Conservation (phyloP, 2,113 vertebrate genomes). For the Candoia aspera region DNA sequence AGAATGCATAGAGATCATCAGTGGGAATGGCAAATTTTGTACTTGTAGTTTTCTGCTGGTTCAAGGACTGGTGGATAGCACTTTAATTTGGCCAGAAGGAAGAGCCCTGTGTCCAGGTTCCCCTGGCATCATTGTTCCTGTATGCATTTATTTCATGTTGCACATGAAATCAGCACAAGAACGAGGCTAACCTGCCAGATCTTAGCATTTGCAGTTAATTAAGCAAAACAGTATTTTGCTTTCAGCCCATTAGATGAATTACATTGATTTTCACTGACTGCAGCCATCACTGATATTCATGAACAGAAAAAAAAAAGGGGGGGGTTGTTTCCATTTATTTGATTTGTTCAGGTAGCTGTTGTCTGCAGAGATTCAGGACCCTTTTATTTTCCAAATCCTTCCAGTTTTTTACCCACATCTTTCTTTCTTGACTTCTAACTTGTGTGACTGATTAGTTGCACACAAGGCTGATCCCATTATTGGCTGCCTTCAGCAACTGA, state of each 20-base stretch:
- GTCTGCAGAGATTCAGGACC: rapidly evolving
- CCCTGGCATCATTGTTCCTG: slow-evolving; percentile 53
- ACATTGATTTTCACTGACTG: slow-evolving; percentile 59
- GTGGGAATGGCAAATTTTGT: background rate
- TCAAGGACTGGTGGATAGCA: background rate
- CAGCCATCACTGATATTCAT: slow-evolving; percentile 42
- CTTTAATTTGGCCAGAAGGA: background rate
- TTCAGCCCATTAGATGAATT: slow-evolving; percentile 61
- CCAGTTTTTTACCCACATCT: background rate
- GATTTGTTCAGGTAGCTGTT: slow-evolving; percentile 5
- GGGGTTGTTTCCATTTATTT: slow-evolving; percentile 14
- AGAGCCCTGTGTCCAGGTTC: background rate
- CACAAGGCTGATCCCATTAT: background rate
- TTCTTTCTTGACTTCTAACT: slow-evolving; percentile 17
- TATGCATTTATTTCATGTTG: slow-evolving; percentile 53
- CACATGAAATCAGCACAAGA: slow-evolving; percentile 53
- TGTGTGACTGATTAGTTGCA: background rate
- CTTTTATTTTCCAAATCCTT: background rate
- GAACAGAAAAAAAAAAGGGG: background rate
- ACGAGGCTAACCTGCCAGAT: slow-evolving; percentile 34
- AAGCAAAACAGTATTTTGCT: slow-evolving; percentile 65
- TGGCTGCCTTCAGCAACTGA: slow-evolving; percentile 35
- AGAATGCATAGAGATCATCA: background rate
- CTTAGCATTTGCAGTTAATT: slow-evolving; percentile 50
- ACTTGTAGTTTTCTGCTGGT: background rate